Evolutionary conservation across 2,888 invertebrate species (phyloP).

Genomic region (Drosophila lutescens): DNA sequence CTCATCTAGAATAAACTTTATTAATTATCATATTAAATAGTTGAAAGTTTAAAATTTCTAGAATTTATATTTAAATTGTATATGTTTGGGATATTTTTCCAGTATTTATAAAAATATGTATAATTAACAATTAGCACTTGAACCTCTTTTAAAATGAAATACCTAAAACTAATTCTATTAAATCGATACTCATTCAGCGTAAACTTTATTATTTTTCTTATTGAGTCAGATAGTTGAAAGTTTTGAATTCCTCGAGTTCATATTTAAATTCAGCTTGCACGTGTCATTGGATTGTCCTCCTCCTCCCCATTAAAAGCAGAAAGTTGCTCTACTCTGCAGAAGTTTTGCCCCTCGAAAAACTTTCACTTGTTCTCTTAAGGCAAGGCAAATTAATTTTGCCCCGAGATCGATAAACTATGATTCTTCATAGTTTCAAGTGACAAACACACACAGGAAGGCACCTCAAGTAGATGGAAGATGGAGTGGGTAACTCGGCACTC

Average conservation of each 20-base stretch:
- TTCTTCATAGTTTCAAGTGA: slow-evolving; percentile 31
- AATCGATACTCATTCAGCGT: neutral
- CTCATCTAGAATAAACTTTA: too few species aligned
- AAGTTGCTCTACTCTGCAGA: slow-evolving; percentile 8
- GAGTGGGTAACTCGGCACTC: slow-evolving; percentile 28
- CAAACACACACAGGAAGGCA: slow-evolving; percentile 10
- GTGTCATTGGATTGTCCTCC: neutral
- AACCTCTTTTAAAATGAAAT: neutral
- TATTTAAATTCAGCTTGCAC: neutral
- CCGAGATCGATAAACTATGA: slow-evolving; percentile 27
- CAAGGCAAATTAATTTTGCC: slow-evolving; percentile 30
- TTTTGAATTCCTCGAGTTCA: neutral
- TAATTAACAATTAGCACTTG: too few species aligned
- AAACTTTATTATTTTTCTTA: neutral
- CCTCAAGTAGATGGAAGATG: neutral
- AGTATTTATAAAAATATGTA: too few species aligned
- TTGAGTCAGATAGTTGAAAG: neutral
- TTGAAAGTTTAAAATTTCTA: too few species aligned
- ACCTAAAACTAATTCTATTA: neutral
- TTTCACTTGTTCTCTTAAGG: slow-evolving; percentile 9
- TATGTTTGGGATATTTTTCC: too few species aligned
- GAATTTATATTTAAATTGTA: too few species aligned
- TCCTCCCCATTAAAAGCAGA: slow-evolving; percentile 1
- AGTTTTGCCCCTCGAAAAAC: slow-evolving; percentile 13
- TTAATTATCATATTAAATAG: too few species aligned